Evolutionary conservation across 2,888 invertebrate genomes (phyloP), one percentile per base, ranked within the genome.

Genomic region (Liodrosophila aerea): DNA sequence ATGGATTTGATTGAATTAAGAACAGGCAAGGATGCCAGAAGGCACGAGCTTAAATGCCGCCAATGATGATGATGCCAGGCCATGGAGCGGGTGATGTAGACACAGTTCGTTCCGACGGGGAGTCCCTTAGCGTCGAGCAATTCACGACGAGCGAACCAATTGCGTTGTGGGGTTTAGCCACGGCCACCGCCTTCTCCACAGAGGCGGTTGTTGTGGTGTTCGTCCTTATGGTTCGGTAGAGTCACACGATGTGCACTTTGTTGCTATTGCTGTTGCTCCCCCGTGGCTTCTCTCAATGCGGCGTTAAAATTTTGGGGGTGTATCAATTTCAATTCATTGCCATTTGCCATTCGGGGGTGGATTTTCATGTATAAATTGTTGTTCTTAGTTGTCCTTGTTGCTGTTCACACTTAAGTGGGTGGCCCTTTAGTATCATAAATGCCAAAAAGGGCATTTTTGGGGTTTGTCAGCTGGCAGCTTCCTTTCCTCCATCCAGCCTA

Each of bases 251-350:
- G 59, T 37, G 64, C 49, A 50, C 49, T 12, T 13, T 43, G 37
- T 13, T 45, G 50, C 18, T 44, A 65, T 34, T 46, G 57, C 45
- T 49, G 52, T 50, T 49, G 61, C 27, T 49, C 80, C 75, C 81
- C 87, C 70, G 86, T 43, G 73, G 80, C 53, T 66, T 68, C 65
- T 66, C 69, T 73, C 73, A 81, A 74, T 73, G 73, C 85, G 60
- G 65, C 75, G 76, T 70, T 64, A 47, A 81, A 86, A 78, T 80
- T 86, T 86, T 81, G 86, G 87, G 87, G 86, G 85, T 68, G 87
- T 86, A 83, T 86, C 86, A 87, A 80, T 86, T 86, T 76, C 85
- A 72, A 75, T 78, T 76, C 76, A 76, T 82, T 85, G 84, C 74
- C 69, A 72, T 67, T 66, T 57, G 61, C 64, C 64, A 66, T 61